Percentiles rank a stretch among this genome's conserved stretches.
Conservation (phyloP, 2,888 invertebrate species). For the Mechanitis messenoides region DNA sequence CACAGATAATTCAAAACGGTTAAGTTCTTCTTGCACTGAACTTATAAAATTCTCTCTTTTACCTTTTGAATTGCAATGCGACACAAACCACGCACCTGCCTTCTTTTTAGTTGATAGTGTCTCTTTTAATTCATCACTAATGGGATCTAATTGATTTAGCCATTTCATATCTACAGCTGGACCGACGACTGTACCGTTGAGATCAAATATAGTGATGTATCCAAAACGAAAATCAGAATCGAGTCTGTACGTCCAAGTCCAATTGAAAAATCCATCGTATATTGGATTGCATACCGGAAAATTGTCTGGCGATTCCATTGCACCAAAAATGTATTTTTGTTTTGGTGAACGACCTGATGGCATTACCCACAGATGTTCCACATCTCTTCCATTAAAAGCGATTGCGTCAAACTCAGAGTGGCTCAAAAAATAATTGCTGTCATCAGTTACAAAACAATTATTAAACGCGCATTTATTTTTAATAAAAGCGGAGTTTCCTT, state of each 20-base stretch:
- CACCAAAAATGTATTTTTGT: constrained; percentile 53
- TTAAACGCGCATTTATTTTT: constrained; percentile 28
- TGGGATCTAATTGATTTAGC: constrained; percentile 27
- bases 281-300: constrained; percentile 38
- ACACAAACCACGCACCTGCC: constrained; percentile 38
- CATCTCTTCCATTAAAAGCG: constrained; percentile 30
- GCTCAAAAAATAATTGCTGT: constrained; percentile 21
- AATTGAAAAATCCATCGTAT: constrained; percentile 36
- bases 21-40: constrained; percentile 24
- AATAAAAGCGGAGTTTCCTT: constrained; percentile 28
- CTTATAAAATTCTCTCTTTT: constrained; percentile 27
- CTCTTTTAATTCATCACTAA: constrained; percentile 24
- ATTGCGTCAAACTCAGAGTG: constrained; percentile 29
- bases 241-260: constrained; percentile 37
- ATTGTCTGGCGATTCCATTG: constrained; percentile 48
- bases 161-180: constrained; percentile 30
- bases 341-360: constrained; percentile 33
- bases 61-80: constrained; percentile 31
- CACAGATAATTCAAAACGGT: constrained; percentile 26
- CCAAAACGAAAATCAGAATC: constrained; percentile 33
- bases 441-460: constrained; percentile 34
- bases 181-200: constrained; percentile 26
- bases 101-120: constrained; percentile 33
- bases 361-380: constrained; percentile 26
- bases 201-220: constrained; percentile 31